Evolutionary conservation across 2,888 invertebrate species (phyloP), one percentile per base, ranked within the genome.

Genomic region (Diarsia rubi): DNA sequence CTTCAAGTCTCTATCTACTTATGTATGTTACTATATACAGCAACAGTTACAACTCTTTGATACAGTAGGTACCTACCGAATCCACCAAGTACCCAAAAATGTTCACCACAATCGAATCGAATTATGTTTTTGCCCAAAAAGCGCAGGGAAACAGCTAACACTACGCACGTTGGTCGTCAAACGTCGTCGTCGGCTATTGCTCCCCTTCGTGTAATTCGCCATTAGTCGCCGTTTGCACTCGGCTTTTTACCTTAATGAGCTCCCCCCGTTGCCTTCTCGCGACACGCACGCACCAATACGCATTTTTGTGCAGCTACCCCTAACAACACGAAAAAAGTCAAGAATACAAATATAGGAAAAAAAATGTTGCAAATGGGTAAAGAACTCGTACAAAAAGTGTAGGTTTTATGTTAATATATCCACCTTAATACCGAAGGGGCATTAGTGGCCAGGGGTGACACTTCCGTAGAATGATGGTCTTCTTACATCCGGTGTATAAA

Each of bases 211-310:
- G 96, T 96, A 95, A 96, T 96, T 96, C 94, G 95, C 96, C 95
- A 96, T 96, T 96, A 96, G 95, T 92, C 92, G 94, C 93, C 95
- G 95, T 95, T 96, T 96, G 96, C 96, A 96, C 93, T 96, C 94
- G 95, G 95, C 96, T 96, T 96, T 96, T 95, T 95, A 96, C 95
- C 95, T 96, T 96, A 96, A 96, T 96, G 96, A 96, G 96, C 93
- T 93, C 93, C 93, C 95, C 95, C 92, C 90, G 91, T 91, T 88
- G 88, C 90, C 91, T 89, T 90, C 90, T 90, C 88, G 90, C 89
- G 89, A 87, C 92, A 92, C 92, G 92, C 93, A 93, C 94, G 94
- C 90, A 95, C 91, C 90, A 92, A 92, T 93, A 94, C 94, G 93
- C 93, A 95, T 95, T 94, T 95, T 95, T 94, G 94, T 95, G 95